A percentile compares a stretch with the other conserved stretches of the same genome.
Evolutionary conservation across 2,797 vertebrate genomes (phyloP).

Genomic region (Rhinoraja longicauda): DNA sequence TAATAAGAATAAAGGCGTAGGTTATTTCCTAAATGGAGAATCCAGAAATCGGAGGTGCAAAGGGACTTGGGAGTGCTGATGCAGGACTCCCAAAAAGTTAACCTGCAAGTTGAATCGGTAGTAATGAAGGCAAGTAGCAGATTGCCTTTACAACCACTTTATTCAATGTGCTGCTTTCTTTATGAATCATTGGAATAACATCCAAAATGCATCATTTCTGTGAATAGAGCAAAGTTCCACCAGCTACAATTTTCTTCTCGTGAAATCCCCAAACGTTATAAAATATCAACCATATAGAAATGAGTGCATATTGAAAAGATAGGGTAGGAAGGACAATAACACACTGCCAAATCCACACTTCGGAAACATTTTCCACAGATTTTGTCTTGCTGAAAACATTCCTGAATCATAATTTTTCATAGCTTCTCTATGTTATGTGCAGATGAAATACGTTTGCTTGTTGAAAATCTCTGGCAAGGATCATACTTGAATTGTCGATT

Average conservation of each 20-base stretch:
- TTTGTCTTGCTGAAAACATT: not conserved
- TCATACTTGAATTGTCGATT: not conserved
- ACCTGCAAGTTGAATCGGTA: no score
- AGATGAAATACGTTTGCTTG: not conserved
- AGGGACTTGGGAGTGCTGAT: no score
- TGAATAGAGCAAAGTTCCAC: not conserved
- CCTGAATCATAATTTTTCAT: not conserved
- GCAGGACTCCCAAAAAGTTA: no score
- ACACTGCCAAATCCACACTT: no score
- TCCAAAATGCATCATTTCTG: not conserved
- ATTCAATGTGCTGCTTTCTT: no score
- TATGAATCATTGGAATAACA: no score
- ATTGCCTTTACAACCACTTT: no score
- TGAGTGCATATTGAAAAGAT: not conserved
- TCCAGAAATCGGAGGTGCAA: no score
- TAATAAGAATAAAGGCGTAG: no score
- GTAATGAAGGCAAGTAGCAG: no score
- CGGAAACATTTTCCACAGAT: slow-evolving; percentile 45
- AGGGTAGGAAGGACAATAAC: not conserved
- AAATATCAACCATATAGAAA: not conserved
- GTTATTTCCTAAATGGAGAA: no score
- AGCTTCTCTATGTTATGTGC: not conserved
- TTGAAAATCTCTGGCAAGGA: not conserved
- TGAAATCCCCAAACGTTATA: not conserved
- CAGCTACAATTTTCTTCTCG: not conserved